Evolutionary conservation across 1,140 invertebrate genomes (phyloP).

Genomic region (Drosophila elegans): DNA sequence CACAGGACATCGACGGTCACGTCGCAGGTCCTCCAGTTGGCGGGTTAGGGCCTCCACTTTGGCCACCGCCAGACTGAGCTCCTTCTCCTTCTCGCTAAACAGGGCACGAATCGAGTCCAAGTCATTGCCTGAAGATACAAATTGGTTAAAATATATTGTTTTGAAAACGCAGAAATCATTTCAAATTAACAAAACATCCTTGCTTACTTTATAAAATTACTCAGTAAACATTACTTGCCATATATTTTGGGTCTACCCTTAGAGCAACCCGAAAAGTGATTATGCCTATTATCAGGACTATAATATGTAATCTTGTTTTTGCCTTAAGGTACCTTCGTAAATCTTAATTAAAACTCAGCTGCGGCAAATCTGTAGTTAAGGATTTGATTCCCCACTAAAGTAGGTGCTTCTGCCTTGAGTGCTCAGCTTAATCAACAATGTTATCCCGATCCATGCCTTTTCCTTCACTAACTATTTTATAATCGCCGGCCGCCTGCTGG

Average conservation of each 20-base stretch:
- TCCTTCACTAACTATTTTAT: slow-evolving; percentile 54
- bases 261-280: background rate
- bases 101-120: slow-evolving; percentile 97
- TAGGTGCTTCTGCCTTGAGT: slow-evolving; percentile 2
- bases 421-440: slow-evolving; percentile 29
- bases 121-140: slow-evolving; percentile 91
- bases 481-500: slow-evolving; percentile 45
- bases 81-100: slow-evolving; percentile 99
- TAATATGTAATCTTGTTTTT: background rate
- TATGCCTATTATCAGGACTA: background rate
- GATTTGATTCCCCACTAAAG: slow-evolving; percentile 14
- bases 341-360: slow-evolving; percentile 6
- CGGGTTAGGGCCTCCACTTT: slow-evolving; percentile 97
- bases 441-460: slow-evolving; percentile 11
- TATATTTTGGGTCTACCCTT: background rate
- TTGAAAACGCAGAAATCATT: background rate
- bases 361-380: slow-evolving; percentile 10
- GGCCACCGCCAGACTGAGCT: slow-evolving; percentile 96
- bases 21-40: slow-evolving; percentile 94
- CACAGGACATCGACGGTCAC: slow-evolving; percentile 87
- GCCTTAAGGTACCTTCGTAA: background rate
- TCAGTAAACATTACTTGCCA: background rate
- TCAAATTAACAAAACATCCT: slow-evolving; percentile 41
- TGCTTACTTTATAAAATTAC: too few relatives aligned
- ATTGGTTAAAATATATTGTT: too few relatives aligned